Conservation (phyloP, 2,888 invertebrate genomes). For the Electrophaes corylata region DNA sequence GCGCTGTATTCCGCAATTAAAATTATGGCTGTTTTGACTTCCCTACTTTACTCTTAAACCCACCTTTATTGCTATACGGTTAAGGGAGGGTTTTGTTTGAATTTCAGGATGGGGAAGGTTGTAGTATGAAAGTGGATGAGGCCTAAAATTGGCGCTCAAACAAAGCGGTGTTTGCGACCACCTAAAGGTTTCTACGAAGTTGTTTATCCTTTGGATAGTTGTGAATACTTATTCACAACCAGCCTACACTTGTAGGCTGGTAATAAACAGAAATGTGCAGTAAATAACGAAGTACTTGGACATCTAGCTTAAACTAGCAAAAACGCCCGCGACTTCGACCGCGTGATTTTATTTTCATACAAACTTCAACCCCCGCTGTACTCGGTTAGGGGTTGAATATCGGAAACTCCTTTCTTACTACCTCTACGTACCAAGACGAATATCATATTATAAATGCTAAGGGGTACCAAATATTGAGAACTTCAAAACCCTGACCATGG, state of each 20-base stretch:
- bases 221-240: too few species aligned
- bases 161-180: constrained; percentile 79
- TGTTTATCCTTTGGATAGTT: constrained; percentile 48
- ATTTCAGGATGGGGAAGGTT: constrained; percentile 41
- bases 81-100: constrained; percentile 45
- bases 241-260: constrained; percentile 15
- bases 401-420: too few species aligned
- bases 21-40: constrained; percentile 49
- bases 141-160: constrained; percentile 75
- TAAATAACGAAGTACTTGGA: constrained; percentile 14
- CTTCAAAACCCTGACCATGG: too few species aligned
- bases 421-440: too few species aligned
- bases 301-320: too few species aligned
- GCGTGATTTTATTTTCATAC: too few species aligned
- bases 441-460: too few species aligned
- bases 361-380: too few species aligned
- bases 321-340: too few species aligned
- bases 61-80: constrained; percentile 26
- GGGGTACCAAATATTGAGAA: too few species aligned
- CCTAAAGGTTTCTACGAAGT: constrained; percentile 73
- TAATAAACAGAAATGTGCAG: constrained; percentile 19
- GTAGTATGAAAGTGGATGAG: constrained; percentile 52
- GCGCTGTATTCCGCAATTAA: constrained; percentile 72
- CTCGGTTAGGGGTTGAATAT: too few species aligned
- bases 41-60: neutral